These are phyloP conservation scores for Agrypnus murinus DNA, from an alignment of 2,888 invertebrate genomes.

Conservation along the genomic window DNA sequence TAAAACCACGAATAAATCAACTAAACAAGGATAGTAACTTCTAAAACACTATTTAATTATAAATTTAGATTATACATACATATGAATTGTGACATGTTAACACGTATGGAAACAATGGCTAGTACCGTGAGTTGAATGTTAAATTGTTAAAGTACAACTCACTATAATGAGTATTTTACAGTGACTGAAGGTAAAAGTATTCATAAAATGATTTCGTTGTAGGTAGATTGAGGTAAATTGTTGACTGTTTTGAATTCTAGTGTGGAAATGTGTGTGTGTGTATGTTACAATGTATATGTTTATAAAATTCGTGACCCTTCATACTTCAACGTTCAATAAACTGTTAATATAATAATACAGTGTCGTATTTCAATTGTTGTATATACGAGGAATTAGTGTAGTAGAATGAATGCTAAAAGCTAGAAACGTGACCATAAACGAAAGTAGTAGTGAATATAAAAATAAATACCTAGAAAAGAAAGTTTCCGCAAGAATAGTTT, in stretches of 20 bases:
- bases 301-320: background rate
- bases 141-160: background rate
- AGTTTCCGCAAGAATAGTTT: background rate
- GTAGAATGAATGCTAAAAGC: background rate
- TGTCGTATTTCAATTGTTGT: background rate
- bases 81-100: slow-evolving; percentile 26
- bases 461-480: background rate
- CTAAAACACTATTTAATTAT: background rate
- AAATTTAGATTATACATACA: background rate
- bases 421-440: background rate
- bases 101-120: slow-evolving; percentile 23
- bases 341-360: background rate
- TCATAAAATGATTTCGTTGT: no score
- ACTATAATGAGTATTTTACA: background rate
- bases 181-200: no score
- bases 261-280: no score
- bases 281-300: background rate
- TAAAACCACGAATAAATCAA: background rate
- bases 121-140: background rate
- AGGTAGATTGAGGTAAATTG: no score
- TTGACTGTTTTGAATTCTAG: slow-evolving; percentile 2
- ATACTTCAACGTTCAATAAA: background rate
- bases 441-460: slow-evolving; percentile 2
- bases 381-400: background rate
- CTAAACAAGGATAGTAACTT: background rate